Evolutionary conservation across 2,888 invertebrate genomes (phyloP), one percentile per base, ranked within the genome.

Genomic region (Polydrusus tereticollis): DNA sequence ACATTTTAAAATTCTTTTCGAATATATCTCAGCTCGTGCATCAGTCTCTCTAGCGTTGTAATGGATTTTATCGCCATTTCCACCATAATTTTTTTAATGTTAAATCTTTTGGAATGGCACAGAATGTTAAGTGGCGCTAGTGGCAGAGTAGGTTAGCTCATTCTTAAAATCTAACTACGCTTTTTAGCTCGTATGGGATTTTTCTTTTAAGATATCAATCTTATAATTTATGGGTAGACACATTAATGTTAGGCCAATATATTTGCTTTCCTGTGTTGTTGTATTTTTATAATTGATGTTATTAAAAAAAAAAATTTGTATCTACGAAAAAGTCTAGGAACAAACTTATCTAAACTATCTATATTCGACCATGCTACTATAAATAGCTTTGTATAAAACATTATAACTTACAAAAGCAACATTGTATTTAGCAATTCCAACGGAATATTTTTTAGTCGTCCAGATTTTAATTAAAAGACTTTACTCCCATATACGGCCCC

Each of bases 21-120:
- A 23, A 60, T 26, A 20, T 60, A 60, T 60, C 60, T 38, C 7
- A 43, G 41, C 60, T 60, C 60, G 60, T 60, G 60, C 14, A 60
- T 60, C 60, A 43, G 26, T 16, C 33, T 23, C 14, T 60, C 29
- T 18, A 43, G 8, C n/a, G 10, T 43, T 36, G n/a, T 60, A 60
- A 43, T 43, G 43, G 41, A 60, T 26, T 43, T 60, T 60, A 60
- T 60, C 60, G 43, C 7, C 8, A 43, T 43, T 43, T 52, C 12
- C 7, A 29, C 12, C 52, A 52, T 52, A 52, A 14, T 52, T 50
- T 29, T 52, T 52, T 29, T 29, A 52, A 52, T 29, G 29, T 52
- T 52, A 16, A 26, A 52, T 52, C 52, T 52, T 52, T 52, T 12
- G 26, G 16, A 26, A 8, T n/a, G 29, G 29, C 26, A 29, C 14